phyloP scores from a whole-genome alignment of 2,797 vertebrate species.

The Sebastes trivittatus region DNA sequence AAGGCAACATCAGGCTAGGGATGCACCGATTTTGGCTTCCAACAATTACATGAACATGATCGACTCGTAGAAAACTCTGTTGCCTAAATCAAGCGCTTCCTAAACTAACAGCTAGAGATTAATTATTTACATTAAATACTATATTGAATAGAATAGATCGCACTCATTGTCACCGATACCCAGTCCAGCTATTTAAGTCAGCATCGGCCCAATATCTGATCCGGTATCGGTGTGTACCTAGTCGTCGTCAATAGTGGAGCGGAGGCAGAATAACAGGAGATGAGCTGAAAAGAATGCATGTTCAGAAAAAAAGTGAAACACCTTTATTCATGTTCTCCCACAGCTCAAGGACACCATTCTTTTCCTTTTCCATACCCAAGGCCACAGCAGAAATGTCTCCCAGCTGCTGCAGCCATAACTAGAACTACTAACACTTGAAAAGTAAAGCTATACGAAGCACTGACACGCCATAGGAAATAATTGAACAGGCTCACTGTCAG shows the following conservation, averaged over 20 bases:
- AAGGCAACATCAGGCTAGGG: too few relatives aligned
- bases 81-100: too few relatives aligned
- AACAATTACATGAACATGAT: too few relatives aligned
- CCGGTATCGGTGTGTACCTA: not conserved
- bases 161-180: too few relatives aligned
- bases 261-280: slow-evolving; percentile 32
- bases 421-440: slow-evolving; percentile 15
- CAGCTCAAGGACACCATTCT: slow-evolving; percentile 71
- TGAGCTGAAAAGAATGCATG: slow-evolving; percentile 43
- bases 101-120: too few relatives aligned
- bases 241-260: slow-evolving; percentile 10
- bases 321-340: slow-evolving; percentile 63
- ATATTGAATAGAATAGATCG: too few relatives aligned
- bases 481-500: slow-evolving; percentile 33
- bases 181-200: too few relatives aligned
- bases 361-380: slow-evolving; percentile 46
- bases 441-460: slow-evolving; percentile 31
- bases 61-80: too few relatives aligned
- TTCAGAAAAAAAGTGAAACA: slow-evolving; percentile 52
- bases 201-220: too few relatives aligned
- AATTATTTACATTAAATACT: too few relatives aligned
- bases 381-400: slow-evolving; percentile 44
- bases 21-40: too few relatives aligned
- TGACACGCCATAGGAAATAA: slow-evolving; percentile 38
- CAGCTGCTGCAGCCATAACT: slow-evolving; percentile 15